Evolutionary conservation across 2,113 vertebrate species (phyloP).

Genomic region (Mastomys coucha): DNA sequence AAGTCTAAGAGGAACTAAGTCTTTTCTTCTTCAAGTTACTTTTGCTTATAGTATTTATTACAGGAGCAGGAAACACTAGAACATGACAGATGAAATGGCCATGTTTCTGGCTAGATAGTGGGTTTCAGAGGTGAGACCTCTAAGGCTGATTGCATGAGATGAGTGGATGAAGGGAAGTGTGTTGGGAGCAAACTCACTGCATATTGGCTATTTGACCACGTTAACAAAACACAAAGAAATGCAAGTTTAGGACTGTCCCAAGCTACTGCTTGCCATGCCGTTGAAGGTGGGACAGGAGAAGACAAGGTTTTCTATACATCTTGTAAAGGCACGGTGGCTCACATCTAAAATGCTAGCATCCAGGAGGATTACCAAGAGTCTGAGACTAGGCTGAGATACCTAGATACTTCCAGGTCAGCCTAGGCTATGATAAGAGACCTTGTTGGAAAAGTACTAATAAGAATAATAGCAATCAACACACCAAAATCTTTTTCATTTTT

Average conservation of each 20-base stretch:
- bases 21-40: not conserved
- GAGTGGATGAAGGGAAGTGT: not conserved
- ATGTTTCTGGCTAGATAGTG: not conserved
- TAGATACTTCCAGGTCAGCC: not conserved
- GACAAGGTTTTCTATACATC: not conserved
- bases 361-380: not conserved
- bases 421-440: not conserved
- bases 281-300: not conserved
- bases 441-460: not conserved
- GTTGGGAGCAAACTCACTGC: not conserved
- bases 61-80: not conserved
- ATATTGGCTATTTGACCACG: not conserved
- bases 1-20: not conserved
- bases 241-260: not conserved
- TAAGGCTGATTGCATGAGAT: not conserved
- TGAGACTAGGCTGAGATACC: not conserved
- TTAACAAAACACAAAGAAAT: not conserved
- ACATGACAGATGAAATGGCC: not conserved
- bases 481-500: not conserved
- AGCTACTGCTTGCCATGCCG: not conserved
- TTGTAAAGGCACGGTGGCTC: not conserved
- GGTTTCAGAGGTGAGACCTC: not conserved
- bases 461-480: not conserved
- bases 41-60: not conserved
- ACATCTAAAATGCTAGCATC: not conserved